phyloP scores from a whole-genome alignment of 2,888 invertebrate species.

The Galeruca laticollis region DNA sequence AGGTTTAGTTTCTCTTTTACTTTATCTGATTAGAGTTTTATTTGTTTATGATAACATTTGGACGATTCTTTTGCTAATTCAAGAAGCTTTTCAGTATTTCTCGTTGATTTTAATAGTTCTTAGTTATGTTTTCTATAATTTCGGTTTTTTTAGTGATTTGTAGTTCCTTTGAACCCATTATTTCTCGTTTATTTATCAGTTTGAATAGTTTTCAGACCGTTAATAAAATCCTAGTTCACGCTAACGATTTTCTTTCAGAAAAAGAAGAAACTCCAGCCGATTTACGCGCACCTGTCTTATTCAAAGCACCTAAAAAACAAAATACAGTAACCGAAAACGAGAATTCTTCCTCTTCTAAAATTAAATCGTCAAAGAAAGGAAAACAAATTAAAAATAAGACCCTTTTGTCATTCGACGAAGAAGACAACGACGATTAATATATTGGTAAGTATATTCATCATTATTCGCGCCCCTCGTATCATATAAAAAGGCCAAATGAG shows the following conservation, averaged over 20 bases:
- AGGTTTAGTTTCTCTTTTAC: no score
- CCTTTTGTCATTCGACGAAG: constrained; percentile 70
- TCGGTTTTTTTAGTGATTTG: no score
- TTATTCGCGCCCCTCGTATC: constrained; percentile 13
- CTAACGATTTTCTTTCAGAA: constrained; percentile 65
- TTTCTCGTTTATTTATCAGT: no score
- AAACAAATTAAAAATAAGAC: constrained; percentile 59
- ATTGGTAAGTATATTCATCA: constrained; percentile 22
- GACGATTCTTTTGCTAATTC: no score
- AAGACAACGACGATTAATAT: constrained; percentile 58
- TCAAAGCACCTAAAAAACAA: constrained; percentile 65
- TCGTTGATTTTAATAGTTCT: no score
- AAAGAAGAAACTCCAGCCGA: constrained; percentile 73
- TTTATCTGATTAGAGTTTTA: no score
- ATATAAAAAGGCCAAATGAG: neutral
- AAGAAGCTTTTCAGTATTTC: no score
- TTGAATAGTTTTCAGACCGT: no score
- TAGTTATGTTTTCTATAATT: no score
- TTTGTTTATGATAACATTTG: no score
- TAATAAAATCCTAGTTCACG: neutral
- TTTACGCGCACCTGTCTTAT: constrained; percentile 72
- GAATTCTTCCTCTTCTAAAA: constrained; percentile 22
- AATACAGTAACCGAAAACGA: constrained; percentile 48
- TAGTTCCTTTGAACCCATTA: no score
- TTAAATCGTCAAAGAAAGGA: constrained; percentile 51